phyloP scores from a whole-genome alignment of 2,797 vertebrate genomes.

The Chaetodon trifasciatus region DNA sequence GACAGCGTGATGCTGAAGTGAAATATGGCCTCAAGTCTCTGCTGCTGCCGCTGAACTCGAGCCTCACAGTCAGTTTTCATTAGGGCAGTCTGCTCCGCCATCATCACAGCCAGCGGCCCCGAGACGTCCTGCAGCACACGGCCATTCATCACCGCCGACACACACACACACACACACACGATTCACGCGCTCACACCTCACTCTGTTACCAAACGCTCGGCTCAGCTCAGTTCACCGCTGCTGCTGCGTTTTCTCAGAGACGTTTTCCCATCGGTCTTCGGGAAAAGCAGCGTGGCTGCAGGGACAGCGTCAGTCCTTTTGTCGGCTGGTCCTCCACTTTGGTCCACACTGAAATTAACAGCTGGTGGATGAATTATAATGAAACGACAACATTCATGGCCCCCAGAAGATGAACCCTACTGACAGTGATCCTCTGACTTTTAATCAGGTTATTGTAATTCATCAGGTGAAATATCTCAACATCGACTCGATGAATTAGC shows the following conservation, averaged over 20 bases:
- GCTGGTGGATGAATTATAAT: too few relatives aligned
- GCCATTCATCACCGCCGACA: slow-evolving; percentile 55
- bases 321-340: too few relatives aligned
- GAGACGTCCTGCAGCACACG: slow-evolving; percentile 30
- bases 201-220: background rate
- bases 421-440: too few relatives aligned
- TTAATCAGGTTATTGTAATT: too few relatives aligned
- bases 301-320: too few relatives aligned
- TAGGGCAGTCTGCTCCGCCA: slow-evolving; percentile 42
- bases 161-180: slow-evolving; percentile 30
- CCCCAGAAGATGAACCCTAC: too few relatives aligned
- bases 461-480: too few relatives aligned
- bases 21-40: slow-evolving; percentile 38
- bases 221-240: background rate
- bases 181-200: slow-evolving; percentile 9
- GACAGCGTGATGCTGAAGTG: slow-evolving; percentile 34
- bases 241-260: background rate
- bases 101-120: slow-evolving; percentile 38
- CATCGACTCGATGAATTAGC: too few relatives aligned
- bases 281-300: background rate
- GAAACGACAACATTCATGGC: too few relatives aligned
- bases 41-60: slow-evolving; percentile 46
- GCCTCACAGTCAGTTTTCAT: slow-evolving; percentile 56
- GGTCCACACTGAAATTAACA: too few relatives aligned
- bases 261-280: background rate